phyloP scores from a whole-genome alignment of 2,113 vertebrate genomes.

The Anas platyrhynchos region DNA sequence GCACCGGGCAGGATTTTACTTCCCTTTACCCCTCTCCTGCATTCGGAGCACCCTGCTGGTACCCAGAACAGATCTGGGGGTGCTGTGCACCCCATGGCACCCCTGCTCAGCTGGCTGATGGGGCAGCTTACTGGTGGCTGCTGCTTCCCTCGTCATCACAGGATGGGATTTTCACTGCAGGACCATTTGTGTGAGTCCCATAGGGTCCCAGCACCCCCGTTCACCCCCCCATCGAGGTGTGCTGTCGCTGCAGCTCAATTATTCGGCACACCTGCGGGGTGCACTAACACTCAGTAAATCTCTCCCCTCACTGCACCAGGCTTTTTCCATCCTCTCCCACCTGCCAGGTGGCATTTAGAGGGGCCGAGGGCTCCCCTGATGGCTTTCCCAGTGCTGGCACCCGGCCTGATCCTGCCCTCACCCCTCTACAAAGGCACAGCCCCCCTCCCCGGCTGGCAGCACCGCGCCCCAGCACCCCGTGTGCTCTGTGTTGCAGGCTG shows the following conservation, averaged over 20 bases:
- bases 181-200: neutral
- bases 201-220: neutral
- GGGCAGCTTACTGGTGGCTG: no score
- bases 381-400: neutral
- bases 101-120: no score
- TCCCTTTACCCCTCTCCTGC: neutral
- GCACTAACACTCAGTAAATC: neutral
- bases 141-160: neutral
- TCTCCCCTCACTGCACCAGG: neutral
- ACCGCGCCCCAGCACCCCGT: accelerated
- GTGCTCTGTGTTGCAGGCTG: constrained; percentile 67
- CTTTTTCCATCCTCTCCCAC: neutral
- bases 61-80: neutral
- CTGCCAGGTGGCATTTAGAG: neutral
- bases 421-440: neutral
- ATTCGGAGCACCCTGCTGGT: neutral
- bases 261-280: neutral
- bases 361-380: accelerated
- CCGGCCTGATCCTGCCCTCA: neutral
- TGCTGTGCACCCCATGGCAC: no score
- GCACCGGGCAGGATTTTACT: neutral
- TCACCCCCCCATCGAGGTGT: neutral
- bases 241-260: neutral
- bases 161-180: neutral
- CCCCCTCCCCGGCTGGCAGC: no score